Evolutionary conservation across 2,888 invertebrate species (phyloP).

Genomic region (Eupithecia vulgata): DNA sequence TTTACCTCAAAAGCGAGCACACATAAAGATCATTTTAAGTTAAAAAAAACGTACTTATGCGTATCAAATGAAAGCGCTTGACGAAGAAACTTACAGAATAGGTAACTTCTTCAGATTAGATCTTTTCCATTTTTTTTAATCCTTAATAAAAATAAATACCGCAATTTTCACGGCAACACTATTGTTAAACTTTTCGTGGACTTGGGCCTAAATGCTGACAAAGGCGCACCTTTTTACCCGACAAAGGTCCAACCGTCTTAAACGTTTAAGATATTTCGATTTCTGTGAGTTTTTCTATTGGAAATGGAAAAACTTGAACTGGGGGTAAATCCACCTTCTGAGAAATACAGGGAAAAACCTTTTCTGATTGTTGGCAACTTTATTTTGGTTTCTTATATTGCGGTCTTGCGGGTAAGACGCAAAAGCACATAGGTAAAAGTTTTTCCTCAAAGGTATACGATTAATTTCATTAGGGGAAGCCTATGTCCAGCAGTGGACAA

Average conservation of each 20-base stretch:
- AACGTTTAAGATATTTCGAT: conserved; percentile 22
- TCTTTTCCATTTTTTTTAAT: not conserved
- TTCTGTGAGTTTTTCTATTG: conserved; percentile 15
- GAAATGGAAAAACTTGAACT: conserved; percentile 9
- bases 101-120: not conserved
- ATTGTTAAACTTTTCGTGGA: conserved; percentile 17
- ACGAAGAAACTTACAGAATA: not conserved
- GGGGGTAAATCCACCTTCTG: not conserved
- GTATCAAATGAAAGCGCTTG: not conserved
- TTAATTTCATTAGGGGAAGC: too few species aligned
- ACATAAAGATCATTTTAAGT: too few species aligned
- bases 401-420: not conserved
- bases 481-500: too few species aligned
- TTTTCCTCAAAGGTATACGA: not conserved
- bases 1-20: not conserved
- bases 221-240: conserved; percentile 17
- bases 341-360: not conserved
- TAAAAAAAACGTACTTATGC: not conserved
- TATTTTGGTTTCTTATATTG: not conserved
- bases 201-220: not conserved
- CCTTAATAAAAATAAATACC: not conserved
- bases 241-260: conserved; percentile 25
- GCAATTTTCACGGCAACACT: conserved; percentile 18
- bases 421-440: not conserved
- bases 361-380: not conserved